phyloP scores from a whole-genome alignment of 2,113 vertebrate genomes.

The Malaclemys terrapin region DNA sequence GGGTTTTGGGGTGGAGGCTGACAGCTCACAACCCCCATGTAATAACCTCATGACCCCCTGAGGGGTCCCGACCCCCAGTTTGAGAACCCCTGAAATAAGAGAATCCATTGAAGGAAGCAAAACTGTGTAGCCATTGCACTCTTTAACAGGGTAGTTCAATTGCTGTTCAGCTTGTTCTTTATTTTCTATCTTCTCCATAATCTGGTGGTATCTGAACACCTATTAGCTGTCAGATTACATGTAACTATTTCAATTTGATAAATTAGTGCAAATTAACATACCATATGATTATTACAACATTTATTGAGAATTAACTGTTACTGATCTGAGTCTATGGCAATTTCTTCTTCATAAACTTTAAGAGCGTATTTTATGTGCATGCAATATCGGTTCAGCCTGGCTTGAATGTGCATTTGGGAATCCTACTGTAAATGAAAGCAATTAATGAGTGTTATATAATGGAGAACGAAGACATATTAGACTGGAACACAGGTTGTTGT shows the following conservation, averaged over 20 bases:
- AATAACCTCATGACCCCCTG: too few relatives aligned
- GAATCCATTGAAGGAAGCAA: rapidly evolving
- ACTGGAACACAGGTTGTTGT: background rate
- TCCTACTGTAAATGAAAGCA: background rate
- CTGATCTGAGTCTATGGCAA: background rate
- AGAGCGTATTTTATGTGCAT: background rate
- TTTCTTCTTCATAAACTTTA: background rate
- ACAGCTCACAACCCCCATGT: too few relatives aligned
- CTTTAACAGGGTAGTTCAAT: too few relatives aligned
- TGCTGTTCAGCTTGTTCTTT: background rate
- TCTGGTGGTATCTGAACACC: background rate
- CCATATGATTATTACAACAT: background rate
- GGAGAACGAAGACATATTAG: background rate
- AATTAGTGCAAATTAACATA: background rate
- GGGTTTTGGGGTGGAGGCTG: too few relatives aligned
- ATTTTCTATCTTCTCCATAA: background rate
- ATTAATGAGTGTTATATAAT: background rate
- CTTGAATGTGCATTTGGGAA: background rate
- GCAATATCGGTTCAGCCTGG: background rate
- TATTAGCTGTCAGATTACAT: background rate
- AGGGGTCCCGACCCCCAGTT: too few relatives aligned
- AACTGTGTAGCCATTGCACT: background rate
- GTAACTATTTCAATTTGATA: background rate
- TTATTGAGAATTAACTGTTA: background rate
- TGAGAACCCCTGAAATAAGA: too few relatives aligned